These are phyloP conservation scores for Phyllotreta cruciferae DNA, from an alignment of 2,888 invertebrate species.

Conservation along the genomic window DNA sequence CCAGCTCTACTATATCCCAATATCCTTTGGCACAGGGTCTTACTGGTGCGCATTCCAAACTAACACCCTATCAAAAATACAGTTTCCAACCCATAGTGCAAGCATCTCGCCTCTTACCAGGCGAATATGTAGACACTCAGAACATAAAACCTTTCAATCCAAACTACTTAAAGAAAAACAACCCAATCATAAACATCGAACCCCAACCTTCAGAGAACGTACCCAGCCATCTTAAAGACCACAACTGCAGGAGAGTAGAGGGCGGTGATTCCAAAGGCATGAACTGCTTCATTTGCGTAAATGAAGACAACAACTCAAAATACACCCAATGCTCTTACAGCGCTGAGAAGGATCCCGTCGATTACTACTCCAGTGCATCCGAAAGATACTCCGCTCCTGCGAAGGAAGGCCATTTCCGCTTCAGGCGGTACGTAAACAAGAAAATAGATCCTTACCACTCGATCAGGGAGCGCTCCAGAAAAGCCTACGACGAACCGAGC, in stretches of 20 bases:
- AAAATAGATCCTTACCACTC: constrained; percentile 64
- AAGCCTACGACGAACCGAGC: constrained; percentile 62
- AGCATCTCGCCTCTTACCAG: constrained; percentile 20
- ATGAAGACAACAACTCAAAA: constrained; percentile 63
- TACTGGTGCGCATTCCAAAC: constrained; percentile 19
- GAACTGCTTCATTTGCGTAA: constrained; percentile 65
- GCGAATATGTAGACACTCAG: constrained; percentile 28
- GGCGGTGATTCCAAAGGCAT: constrained; percentile 63
- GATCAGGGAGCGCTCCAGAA: constrained; percentile 58
- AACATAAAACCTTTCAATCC: constrained; percentile 47
- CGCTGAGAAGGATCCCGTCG: constrained; percentile 60
- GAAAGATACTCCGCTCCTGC: constrained; percentile 52
- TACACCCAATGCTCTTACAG: constrained; percentile 68
- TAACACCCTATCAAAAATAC: constrained; percentile 57
- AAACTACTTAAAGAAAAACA: constrained; percentile 56
- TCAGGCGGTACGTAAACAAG: constrained; percentile 57
- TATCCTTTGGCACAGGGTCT: constrained; percentile 45
- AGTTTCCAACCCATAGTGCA: constrained; percentile 42
- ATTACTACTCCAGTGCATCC: constrained; percentile 56
- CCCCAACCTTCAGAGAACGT: constrained; percentile 46
- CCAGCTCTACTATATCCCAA: constrained; percentile 50
- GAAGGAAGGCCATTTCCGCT: constrained; percentile 53
- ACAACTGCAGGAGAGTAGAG: constrained; percentile 68
- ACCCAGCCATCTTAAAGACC: constrained; percentile 44
- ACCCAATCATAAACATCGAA: constrained; percentile 31